Conservation (phyloP, 2,888 invertebrate species). For the Sthenelais limicola region DNA sequence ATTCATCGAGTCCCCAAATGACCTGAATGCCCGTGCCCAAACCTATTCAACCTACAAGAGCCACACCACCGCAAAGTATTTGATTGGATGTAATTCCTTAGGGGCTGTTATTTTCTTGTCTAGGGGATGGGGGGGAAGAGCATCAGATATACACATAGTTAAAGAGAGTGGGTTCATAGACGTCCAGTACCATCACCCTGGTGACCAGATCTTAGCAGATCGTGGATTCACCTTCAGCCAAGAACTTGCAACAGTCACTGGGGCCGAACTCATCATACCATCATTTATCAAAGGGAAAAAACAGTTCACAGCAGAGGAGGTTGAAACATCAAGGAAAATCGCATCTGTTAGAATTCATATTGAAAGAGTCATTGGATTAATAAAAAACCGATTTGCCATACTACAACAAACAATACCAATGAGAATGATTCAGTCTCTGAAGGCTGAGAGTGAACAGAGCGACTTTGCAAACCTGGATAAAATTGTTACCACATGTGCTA, state of each 20-base stretch:
- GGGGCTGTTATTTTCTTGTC: slow-evolving; percentile 9
- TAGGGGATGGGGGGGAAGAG: slow-evolving; percentile 32
- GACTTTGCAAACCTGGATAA: background rate
- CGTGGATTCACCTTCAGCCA: slow-evolving; percentile 51
- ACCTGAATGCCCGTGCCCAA: slow-evolving; percentile 8
- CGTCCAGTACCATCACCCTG: slow-evolving; percentile 45
- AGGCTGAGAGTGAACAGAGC: background rate
- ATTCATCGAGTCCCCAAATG: slow-evolving; percentile 2
- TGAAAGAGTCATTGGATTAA: slow-evolving; percentile 50
- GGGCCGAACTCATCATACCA: slow-evolving; percentile 49
- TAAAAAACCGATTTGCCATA: slow-evolving; percentile 52
- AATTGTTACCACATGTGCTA: background rate
- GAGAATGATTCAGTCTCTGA: slow-evolving; percentile 35
- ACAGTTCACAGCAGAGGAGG: slow-evolving; percentile 49
- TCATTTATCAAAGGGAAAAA: slow-evolving; percentile 49
- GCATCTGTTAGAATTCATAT: slow-evolving; percentile 50
- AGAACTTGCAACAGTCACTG: slow-evolving; percentile 49
- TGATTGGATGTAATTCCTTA: background rate
- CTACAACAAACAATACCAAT: slow-evolving; percentile 48
- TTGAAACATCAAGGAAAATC: slow-evolving; percentile 50
- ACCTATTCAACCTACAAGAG: slow-evolving; percentile 19
- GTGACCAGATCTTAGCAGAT: slow-evolving; percentile 53
- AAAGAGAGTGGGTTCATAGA: slow-evolving; percentile 47
- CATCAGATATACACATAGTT: slow-evolving; percentile 47
- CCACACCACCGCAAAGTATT: slow-evolving; percentile 5